Evolutionary conservation across 2,113 vertebrate genomes (phyloP).

Genomic region (Holacanthus passer): DNA sequence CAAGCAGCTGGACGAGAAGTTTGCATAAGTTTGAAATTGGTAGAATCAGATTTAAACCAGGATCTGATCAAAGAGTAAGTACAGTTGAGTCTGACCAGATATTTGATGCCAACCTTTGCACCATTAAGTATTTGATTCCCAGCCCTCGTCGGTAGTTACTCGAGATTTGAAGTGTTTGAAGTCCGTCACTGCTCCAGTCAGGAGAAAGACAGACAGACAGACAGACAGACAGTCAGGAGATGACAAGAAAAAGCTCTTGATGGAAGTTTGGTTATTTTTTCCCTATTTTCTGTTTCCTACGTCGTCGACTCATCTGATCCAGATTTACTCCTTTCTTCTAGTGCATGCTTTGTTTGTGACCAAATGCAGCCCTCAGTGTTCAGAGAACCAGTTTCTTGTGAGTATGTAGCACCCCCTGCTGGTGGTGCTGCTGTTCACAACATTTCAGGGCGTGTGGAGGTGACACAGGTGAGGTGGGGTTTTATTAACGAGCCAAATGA

Average conservation of each 20-base stretch:
- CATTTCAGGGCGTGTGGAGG: neutral
- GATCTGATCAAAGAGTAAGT: neutral
- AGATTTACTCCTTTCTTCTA: neutral
- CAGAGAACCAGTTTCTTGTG: slow-evolving; percentile 29
- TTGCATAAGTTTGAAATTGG: neutral
- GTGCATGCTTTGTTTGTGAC: neutral
- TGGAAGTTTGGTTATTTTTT: neutral
- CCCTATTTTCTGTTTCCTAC: neutral
- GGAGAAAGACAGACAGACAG: no score
- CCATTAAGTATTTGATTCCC: neutral
- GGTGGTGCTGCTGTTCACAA: neutral
- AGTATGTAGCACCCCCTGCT: slow-evolving; percentile 42
- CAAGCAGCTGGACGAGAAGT: neutral
- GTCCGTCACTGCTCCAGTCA: no score
- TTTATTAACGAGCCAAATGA: slow-evolving; percentile 40
- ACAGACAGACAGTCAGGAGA: no score
- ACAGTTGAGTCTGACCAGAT: accelerated
- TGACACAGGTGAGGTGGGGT: neutral
- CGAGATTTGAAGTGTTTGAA: neutral
- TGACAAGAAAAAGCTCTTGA: neutral
- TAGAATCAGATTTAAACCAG: slow-evolving; percentile 10
- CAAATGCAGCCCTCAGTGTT: slow-evolving; percentile 27
- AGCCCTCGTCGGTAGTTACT: no score
- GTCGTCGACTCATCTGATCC: neutral
- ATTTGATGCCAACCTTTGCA: slow-evolving; percentile 6